A percentile compares a stretch with the other conserved stretches of the same genome.
phyloP scores from a whole-genome alignment of 2,113 vertebrate genomes.

The Thinocorus orbignyianus region DNA sequence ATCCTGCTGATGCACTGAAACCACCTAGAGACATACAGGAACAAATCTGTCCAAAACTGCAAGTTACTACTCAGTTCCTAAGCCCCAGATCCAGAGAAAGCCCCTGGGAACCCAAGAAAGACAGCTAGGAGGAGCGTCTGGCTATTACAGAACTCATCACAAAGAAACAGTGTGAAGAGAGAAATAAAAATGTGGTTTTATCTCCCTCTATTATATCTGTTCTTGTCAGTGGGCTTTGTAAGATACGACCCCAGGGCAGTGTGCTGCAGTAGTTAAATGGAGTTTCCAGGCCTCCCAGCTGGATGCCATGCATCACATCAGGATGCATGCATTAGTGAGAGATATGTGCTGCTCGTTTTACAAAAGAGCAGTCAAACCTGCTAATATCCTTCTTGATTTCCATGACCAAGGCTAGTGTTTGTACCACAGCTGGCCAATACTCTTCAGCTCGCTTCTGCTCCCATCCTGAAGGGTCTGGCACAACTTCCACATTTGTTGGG shows the following conservation, averaged over 20 bases:
- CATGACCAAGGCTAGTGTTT: neutral
- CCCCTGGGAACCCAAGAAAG: neutral
- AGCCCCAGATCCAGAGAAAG: neutral
- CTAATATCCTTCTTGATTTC: neutral
- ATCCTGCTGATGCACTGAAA: neutral
- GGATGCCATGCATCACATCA: neutral
- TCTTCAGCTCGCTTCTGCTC: neutral
- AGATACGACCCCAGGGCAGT: neutral
- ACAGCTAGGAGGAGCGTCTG: neutral
- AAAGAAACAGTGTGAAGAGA: neutral
- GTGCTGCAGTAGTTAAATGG: neutral
- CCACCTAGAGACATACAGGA: neutral
- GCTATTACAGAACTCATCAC: neutral
- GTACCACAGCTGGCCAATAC: neutral
- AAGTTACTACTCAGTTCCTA: neutral
- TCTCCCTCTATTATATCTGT: neutral
- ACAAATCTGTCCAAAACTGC: neutral
- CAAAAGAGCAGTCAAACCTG: neutral
- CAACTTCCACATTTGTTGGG: neutral
- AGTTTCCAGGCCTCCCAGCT: neutral
- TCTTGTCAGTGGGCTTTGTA: neutral
- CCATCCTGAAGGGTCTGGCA: neutral
- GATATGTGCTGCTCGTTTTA: neutral
- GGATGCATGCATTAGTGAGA: neutral
- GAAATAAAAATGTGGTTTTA: neutral